A percentile compares a stretch with the other conserved stretches of the same genome.
These are phyloP conservation scores for Trichonephila clavata DNA, from an alignment of 1,140 invertebrate species.

Conservation along the genomic window DNA sequence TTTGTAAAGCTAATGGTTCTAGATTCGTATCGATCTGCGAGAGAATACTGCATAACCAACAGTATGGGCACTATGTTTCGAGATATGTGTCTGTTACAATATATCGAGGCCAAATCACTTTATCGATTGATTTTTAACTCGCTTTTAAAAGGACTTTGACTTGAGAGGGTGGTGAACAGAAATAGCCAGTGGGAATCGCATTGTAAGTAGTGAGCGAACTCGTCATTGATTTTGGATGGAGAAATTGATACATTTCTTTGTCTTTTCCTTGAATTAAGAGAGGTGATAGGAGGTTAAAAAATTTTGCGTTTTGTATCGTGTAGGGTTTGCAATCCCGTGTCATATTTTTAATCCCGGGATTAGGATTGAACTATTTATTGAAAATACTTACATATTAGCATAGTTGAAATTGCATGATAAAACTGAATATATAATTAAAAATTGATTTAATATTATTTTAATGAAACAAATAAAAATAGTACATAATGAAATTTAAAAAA, in stretches of 20 bases:
- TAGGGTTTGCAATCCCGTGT: no score
- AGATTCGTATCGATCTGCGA: neutral
- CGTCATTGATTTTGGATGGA: neutral
- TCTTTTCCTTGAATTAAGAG: neutral
- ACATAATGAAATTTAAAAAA: no score
- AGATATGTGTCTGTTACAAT: neutral
- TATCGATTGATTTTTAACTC: neutral
- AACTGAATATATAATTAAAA: no score
- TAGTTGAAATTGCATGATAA: no score
- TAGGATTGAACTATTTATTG: no score
- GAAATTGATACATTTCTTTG: neutral
- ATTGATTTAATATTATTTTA: no score
- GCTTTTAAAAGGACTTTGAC: neutral
- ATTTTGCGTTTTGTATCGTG: neutral
- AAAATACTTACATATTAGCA: no score
- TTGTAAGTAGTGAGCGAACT: neutral
- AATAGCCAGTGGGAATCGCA: neutral
- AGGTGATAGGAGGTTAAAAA: neutral
- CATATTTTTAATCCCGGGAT: no score
- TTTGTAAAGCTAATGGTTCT: conserved; percentile 4
- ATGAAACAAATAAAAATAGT: no score
- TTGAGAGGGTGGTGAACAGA: neutral
- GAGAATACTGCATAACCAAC: neutral
- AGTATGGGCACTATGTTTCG: neutral
- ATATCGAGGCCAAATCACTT: neutral